Conservation (phyloP, 2,888 invertebrate species). For the Ecliptopera silaceata region DNA sequence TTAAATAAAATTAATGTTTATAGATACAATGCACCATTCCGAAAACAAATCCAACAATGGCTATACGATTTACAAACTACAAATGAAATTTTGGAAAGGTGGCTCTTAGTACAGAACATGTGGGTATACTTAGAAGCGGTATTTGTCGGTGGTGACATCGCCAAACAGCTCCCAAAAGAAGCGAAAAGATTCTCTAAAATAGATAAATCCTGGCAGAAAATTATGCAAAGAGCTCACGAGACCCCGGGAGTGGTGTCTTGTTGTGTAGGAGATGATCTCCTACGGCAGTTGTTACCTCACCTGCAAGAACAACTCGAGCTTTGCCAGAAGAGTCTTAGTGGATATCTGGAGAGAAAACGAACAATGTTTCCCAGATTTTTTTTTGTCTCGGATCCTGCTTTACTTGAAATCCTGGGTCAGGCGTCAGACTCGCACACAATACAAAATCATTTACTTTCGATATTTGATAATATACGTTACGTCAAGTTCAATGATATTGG, state of each 20-base stretch:
- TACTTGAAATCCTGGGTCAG: constrained; percentile 95
- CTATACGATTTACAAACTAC: constrained; percentile 96
- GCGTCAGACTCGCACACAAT: constrained; percentile 97
- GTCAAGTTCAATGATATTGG: constrained; percentile 96
- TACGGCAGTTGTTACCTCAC: constrained; percentile 95
- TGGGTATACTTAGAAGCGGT: constrained; percentile 99
- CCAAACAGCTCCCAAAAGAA: constrained; percentile 98
- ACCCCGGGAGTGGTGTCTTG: constrained; percentile 97
- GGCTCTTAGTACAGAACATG: constrained; percentile 98
- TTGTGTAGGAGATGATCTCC: constrained; percentile 97
- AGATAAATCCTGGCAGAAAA: constrained; percentile 99
- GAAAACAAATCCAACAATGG: constrained; percentile 98
- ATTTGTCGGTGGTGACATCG: constrained; percentile 98
- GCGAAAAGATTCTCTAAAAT: constrained; percentile 97
- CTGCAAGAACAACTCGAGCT: constrained; percentile 97
- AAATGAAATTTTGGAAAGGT: constrained; percentile 97
- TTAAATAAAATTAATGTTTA: background rate
- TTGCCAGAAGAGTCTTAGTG: constrained; percentile 98
- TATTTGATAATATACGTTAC: constrained; percentile 97
- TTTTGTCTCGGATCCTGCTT: constrained; percentile 96
- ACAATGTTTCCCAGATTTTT: constrained; percentile 97
- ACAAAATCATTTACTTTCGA: constrained; percentile 96
- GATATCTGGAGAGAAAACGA: constrained; percentile 95
- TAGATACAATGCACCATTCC: constrained; percentile 97
- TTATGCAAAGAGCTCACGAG: constrained; percentile 98